phyloP scores from a whole-genome alignment of 2,113 vertebrate genomes.

The Echinops telfairi region DNA sequence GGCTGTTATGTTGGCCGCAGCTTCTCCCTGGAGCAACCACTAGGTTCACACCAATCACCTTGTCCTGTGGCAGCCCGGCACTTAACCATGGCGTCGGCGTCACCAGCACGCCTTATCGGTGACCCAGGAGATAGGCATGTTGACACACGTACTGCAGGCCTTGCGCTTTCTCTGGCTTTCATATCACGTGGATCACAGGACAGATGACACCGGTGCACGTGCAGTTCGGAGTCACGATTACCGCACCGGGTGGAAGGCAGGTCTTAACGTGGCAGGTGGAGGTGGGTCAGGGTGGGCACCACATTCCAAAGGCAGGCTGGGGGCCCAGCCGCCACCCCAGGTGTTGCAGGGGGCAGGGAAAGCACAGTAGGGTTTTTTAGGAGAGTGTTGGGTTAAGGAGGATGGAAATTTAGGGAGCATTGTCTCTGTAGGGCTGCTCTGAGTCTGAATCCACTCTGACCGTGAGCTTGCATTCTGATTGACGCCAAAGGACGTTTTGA shows the following conservation, averaged over 20 bases:
- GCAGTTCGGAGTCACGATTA: not conserved
- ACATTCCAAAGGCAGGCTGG: not conserved
- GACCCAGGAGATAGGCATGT: not conserved
- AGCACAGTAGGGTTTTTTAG: not conserved
- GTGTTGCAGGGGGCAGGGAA: not conserved
- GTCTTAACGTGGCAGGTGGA: not conserved
- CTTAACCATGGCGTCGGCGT: not conserved
- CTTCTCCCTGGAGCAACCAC: not conserved
- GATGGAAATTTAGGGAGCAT: not conserved
- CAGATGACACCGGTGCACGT: not conserved
- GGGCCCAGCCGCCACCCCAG: not conserved
- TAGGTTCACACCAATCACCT: not conserved
- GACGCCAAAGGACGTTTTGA: not conserved
- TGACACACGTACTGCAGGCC: too few relatives aligned
- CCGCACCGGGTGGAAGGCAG: not conserved
- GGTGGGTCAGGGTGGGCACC: not conserved
- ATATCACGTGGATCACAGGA: too few relatives aligned
- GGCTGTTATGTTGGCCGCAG: not conserved
- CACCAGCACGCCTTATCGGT: not conserved
- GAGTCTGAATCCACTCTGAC: not conserved
- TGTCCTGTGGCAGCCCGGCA: not conserved
- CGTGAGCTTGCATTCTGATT: not conserved
- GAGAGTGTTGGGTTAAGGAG: not conserved
- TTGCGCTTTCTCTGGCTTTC: not conserved
- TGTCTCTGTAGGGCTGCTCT: not conserved